phyloP scores from a whole-genome alignment of 2,797 vertebrate genomes.

The Lepidocolaptes lacrymiger region DNA sequence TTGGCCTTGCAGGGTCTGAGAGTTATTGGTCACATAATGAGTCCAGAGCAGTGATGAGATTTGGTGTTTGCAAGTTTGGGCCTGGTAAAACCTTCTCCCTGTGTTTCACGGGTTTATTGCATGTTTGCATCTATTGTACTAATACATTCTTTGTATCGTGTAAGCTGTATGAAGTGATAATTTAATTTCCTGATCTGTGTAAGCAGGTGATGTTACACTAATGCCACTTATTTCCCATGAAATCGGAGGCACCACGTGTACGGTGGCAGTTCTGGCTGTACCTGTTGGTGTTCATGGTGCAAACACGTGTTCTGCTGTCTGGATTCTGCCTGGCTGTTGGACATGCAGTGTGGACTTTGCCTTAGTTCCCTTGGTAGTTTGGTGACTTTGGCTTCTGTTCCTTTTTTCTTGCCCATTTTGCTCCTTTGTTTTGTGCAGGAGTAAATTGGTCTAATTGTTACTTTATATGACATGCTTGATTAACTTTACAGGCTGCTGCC shows the following conservation, averaged over 20 bases:
- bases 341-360: rapidly evolving
- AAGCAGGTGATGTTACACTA: background rate
- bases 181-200: background rate
- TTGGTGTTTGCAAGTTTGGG: background rate
- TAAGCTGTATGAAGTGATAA: background rate
- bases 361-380: background rate
- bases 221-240: background rate
- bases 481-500: background rate
- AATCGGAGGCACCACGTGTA: background rate
- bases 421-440: background rate
- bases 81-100: background rate
- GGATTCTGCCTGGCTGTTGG: background rate
- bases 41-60: background rate
- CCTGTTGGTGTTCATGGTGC: background rate
- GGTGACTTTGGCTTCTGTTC: background rate
- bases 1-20: background rate
- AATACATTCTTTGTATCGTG: background rate
- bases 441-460: background rate
- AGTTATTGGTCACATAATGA: background rate
- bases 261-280: background rate
- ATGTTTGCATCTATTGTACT: background rate
- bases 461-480: background rate
- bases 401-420: background rate
- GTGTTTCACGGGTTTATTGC: background rate
- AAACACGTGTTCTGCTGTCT: rapidly evolving